phyloP scores from a whole-genome alignment of 2,797 vertebrate species.

The Sebastes hubbsi region DNA sequence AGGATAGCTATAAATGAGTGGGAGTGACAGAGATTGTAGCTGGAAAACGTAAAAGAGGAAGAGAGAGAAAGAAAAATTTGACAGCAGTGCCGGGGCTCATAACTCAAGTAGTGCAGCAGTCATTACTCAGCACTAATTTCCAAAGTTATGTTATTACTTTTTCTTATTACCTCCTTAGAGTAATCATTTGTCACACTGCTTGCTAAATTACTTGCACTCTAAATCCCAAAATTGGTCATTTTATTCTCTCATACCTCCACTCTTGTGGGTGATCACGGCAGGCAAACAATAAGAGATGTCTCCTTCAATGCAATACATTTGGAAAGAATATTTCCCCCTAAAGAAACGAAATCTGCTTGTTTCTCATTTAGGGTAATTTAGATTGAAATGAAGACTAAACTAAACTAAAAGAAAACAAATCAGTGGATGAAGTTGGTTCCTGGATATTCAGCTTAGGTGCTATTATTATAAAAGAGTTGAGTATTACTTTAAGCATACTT shows the following conservation, averaged over 20 bases:
- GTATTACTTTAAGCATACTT: not conserved
- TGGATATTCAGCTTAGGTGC: not conserved
- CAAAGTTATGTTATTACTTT: slow-evolving; percentile 37
- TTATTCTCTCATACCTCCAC: not conserved
- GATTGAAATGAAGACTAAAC: not conserved
- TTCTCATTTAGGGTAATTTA: not conserved
- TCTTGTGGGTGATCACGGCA: not conserved
- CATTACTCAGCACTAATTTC: slow-evolving; percentile 41
- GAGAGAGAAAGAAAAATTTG: slow-evolving; percentile 3
- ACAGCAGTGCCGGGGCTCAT: not conserved
- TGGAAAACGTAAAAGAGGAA: not conserved
- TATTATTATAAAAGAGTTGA: not conserved
- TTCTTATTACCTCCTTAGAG: slow-evolving; percentile 28
- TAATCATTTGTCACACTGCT: slow-evolving; percentile 11
- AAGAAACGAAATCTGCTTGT: not conserved
- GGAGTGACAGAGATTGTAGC: slow-evolving; percentile 6
- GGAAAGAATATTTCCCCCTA: not conserved
- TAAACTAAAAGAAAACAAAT: not conserved
- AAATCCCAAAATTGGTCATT: not conserved
- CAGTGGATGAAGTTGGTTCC: not conserved
- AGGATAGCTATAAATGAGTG: slow-evolving; percentile 10
- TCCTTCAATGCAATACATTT: not conserved
- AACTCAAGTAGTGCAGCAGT: slow-evolving; percentile 12
- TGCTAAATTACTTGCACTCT: slow-evolving; percentile 23
- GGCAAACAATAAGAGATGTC: not conserved